Conservation (phyloP, 2,797 vertebrate genomes). For the Rachycentron canadum region DNA sequence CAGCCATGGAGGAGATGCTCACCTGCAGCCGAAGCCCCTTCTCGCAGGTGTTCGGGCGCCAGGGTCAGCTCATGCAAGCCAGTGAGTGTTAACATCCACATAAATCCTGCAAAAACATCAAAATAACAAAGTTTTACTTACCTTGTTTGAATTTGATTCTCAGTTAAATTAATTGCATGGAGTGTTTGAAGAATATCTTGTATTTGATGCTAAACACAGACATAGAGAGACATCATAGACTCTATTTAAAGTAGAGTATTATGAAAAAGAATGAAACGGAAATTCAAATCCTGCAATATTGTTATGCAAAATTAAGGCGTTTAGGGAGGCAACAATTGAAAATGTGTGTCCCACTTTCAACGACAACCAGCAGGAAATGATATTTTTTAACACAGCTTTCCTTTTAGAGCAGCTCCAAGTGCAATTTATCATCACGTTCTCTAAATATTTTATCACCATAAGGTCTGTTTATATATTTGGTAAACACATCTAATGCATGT, state of each 20-base stretch:
- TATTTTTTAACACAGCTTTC: conserved; percentile 3
- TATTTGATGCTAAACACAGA: background rate
- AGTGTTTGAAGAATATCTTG: background rate
- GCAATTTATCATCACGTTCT: conserved; percentile 24
- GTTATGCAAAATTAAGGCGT: conserved; percentile 11
- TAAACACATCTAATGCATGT: background rate
- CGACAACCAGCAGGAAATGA: background rate
- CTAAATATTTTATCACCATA: background rate
- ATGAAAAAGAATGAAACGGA: background rate
- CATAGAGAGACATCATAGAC: background rate
- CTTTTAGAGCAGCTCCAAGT: background rate
- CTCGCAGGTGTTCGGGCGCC: conserved; percentile 88
- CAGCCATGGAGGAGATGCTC: conserved; percentile 82
- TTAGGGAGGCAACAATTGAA: conserved; percentile 35
- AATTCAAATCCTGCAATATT: conserved; percentile 1
- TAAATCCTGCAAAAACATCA: conserved; percentile 20
- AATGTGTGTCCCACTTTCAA: conserved; percentile 41
- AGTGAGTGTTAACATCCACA: conserved; percentile 79
- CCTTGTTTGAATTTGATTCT: conserved; percentile 13
- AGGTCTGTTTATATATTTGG: conserved; percentile 1
- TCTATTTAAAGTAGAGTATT: conserved; percentile 28
- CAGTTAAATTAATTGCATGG: conserved; percentile 11
- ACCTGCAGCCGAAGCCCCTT: conserved; percentile 84
- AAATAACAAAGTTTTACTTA: conserved; percentile 14
- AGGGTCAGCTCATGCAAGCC: conserved; percentile 89